These are phyloP conservation scores for Pyrochroa serraticornis DNA, from an alignment of 2,888 invertebrate genomes.

Conservation along the genomic window DNA sequence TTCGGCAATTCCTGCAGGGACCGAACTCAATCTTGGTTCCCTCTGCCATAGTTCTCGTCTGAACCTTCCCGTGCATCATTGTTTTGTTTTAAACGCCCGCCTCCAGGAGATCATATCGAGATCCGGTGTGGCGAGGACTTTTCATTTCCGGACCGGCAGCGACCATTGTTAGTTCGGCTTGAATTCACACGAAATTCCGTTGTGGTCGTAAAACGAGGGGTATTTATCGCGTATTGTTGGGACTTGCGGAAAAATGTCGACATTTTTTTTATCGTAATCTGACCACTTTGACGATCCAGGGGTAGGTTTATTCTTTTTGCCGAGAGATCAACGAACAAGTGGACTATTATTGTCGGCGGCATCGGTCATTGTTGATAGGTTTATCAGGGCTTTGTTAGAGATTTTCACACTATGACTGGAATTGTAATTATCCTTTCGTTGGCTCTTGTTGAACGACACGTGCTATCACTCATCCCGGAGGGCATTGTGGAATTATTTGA, in stretches of 20 bases:
- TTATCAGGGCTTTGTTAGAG: not conserved
- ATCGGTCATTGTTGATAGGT: not conserved
- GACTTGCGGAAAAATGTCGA: slow-evolving; percentile 40
- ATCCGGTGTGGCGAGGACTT: slow-evolving; percentile 44
- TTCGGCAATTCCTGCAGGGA: too few species aligned
- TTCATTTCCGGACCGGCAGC: slow-evolving; percentile 45
- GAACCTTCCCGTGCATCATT: too few species aligned
- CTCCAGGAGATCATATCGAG: slow-evolving; percentile 40
- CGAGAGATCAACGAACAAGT: too few species aligned
- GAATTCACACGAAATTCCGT: slow-evolving; percentile 43
- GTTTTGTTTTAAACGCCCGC: slow-evolving; percentile 7
- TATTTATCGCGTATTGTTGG: slow-evolving; percentile 45
- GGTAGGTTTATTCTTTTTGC: slow-evolving; percentile 1
- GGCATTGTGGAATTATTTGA: too few species aligned
- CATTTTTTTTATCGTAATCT: slow-evolving; percentile 44
- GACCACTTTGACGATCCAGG: slow-evolving; percentile 27
- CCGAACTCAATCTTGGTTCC: too few species aligned
- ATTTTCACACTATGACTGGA: too few species aligned
- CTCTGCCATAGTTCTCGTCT: too few species aligned
- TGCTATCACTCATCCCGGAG: too few species aligned
- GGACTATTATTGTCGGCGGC: too few species aligned
- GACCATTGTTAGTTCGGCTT: slow-evolving; percentile 42
- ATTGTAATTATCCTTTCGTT: too few species aligned
- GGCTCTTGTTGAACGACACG: too few species aligned
- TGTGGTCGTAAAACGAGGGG: slow-evolving; percentile 11